Percentiles rank a stretch among this genome's conserved stretches.
phyloP scores from a whole-genome alignment of 2,888 invertebrate genomes.

The Calephelis perditalis region DNA sequence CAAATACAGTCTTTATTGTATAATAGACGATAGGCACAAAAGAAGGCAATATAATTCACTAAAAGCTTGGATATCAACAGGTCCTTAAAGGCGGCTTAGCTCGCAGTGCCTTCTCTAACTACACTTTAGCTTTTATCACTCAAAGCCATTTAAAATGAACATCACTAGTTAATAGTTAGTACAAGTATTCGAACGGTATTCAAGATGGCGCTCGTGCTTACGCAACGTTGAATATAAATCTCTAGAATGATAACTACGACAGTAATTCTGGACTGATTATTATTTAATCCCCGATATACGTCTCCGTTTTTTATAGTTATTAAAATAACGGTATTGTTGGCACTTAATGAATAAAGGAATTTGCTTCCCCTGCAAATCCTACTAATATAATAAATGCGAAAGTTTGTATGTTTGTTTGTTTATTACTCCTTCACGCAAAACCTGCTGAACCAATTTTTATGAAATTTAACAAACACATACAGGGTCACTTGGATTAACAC shows the following conservation, averaged over 20 bases:
- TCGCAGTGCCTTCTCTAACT: neutral
- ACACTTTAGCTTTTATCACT: neutral
- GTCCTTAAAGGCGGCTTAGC: neutral
- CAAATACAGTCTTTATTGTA: no score
- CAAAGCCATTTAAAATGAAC: neutral
- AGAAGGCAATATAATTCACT: no score
- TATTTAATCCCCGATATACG: constrained; percentile 40
- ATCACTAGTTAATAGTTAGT: constrained; percentile 15
- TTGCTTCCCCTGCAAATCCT: no score
- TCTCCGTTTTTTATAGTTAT: constrained; percentile 19
- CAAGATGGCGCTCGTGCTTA: constrained; percentile 33
- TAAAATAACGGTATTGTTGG: constrained; percentile 4
- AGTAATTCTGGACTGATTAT: constrained; percentile 46
- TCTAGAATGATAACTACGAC: constrained; percentile 41
- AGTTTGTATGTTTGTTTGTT: no score
- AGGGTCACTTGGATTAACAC: no score
- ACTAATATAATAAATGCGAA: no score
- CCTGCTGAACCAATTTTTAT: no score
- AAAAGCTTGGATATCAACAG: no score
- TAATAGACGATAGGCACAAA: no score
- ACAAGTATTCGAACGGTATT: constrained; percentile 24
- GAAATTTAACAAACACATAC: no score
- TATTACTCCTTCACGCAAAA: no score
- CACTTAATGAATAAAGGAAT: neutral
- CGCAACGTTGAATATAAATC: constrained; percentile 39